Base-by-base conservation (phyloP, 2,797 vertebrate species). In the Pseudomugil tenellus region DNA sequence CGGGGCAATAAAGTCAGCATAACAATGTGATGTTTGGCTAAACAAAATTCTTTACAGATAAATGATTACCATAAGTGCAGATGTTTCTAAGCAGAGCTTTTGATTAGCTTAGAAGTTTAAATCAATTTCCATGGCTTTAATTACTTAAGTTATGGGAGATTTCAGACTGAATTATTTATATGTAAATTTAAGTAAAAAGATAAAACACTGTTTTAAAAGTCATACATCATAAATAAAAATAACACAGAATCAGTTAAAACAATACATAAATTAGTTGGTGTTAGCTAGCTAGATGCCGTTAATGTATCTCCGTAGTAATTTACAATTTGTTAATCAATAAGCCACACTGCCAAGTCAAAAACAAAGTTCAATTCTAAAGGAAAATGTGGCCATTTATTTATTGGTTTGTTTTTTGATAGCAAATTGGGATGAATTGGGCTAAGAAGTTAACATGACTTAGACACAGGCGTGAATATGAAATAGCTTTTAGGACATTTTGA, bases 1-100 rank as follows among this genome's bases (percentile, higher is more conserved):
- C 54, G 58, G 63, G 9, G 31, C 48, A 74, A 26, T 77, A 73
- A 17, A 14, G 14, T 7, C 19, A 21, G 43, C 43, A 21, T n/a
- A 21, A 48, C 21, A n/a, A 21, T 11, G 43, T 48, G n/a, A 12
- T 21, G 43, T 11, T 48, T 48, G 43, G 21, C 43, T 4, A 21
- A 46, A 21, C 7, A 46, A n/a, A 43, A 37, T 14, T 35, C 35
- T 41, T 41, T 41, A 46, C 41, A 41, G 19, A 43, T 8, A 48
- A n/a, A n/a, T 48, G n/a, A 48, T 48, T 21, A 48, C 4, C 43
- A 48, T 48, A 46, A 43, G 43, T 11, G n/a, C n/a, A 46, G 19
- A 46, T 10, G 41, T 10, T 2, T n/a, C 9, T 21, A 46, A 46
- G 39, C 17, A 43, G 6, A 43, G 17, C n/a, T 48, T 46, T 48